Evolutionary conservation across 2,113 vertebrate genomes (phyloP).

Genomic region (Alexandromys fortis): DNA sequence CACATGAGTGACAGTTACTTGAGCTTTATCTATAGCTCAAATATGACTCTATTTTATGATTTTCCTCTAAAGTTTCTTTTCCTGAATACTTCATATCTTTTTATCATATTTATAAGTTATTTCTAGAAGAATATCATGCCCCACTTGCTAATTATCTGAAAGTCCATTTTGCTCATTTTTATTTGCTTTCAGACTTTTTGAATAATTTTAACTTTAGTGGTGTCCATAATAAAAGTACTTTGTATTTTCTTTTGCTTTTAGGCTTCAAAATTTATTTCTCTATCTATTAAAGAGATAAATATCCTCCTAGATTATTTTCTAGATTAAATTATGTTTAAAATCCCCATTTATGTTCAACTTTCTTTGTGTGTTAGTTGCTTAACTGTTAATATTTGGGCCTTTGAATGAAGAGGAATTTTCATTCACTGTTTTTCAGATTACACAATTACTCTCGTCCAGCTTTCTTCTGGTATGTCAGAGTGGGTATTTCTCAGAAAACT

Average conservation of each 20-base stretch:
- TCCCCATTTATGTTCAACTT: neutral
- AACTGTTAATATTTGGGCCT: neutral
- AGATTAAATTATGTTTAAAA: constrained; percentile 45
- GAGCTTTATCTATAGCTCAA: neutral
- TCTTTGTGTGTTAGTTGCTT: neutral
- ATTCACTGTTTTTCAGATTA: neutral
- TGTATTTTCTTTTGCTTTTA: constrained; percentile 34
- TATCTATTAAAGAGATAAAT: neutral
- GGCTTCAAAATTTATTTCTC: constrained; percentile 42
- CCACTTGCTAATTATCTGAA: neutral
- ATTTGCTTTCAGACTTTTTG: constrained; percentile 41
- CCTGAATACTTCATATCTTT: constrained; percentile 24
- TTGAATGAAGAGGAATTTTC: neutral
- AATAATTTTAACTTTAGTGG: constrained; percentile 56
- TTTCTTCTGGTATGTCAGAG: neutral
- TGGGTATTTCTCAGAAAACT: neutral
- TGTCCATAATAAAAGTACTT: neutral
- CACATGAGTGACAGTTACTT: too few relatives aligned
- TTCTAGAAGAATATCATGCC: neutral
- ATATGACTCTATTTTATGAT: neutral
- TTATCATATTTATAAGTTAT: neutral
- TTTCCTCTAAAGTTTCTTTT: neutral
- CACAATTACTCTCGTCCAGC: neutral
- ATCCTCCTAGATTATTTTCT: neutral
- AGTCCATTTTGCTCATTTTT: constrained; percentile 28